A percentile compares a stretch with the other conserved stretches of the same genome.
phyloP scores from a whole-genome alignment of 2,797 vertebrate species.

The Mormyrops attenuatus region DNA sequence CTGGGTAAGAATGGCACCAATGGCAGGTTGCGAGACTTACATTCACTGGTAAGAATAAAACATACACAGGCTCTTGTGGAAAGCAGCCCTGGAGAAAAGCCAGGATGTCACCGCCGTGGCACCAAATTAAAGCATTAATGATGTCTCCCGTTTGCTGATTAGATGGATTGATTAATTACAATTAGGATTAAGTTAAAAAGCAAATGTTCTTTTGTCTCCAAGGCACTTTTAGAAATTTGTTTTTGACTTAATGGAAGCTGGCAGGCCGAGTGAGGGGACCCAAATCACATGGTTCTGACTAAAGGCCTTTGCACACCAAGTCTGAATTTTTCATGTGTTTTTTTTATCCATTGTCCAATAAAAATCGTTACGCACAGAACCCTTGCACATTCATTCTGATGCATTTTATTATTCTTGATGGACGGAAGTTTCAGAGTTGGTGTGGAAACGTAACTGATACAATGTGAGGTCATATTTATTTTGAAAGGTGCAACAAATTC shows the following conservation, averaged over 20 bases:
- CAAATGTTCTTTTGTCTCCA: background rate
- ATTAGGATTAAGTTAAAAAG: background rate
- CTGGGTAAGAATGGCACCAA: background rate
- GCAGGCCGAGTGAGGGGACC: background rate
- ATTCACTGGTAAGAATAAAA: background rate
- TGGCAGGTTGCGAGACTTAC: background rate
- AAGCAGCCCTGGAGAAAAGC: background rate
- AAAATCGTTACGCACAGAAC: background rate
- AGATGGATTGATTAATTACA: slow-evolving; percentile 8
- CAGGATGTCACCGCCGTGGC: background rate
- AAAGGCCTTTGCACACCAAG: background rate
- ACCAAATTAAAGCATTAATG: background rate
- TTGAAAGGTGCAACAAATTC: background rate
- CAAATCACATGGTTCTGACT: background rate
- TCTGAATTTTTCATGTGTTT: background rate
- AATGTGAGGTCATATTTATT: background rate
- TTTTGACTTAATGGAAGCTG: background rate
- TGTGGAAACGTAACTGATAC: background rate
- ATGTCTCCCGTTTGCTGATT: background rate
- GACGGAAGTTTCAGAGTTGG: background rate
- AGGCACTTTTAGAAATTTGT: background rate
- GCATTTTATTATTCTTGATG: background rate
- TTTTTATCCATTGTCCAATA: background rate
- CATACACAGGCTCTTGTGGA: background rate
- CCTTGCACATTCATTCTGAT: background rate